These are phyloP conservation scores for Prolemur simus DNA, from an alignment of 2,113 vertebrate genomes.

Conservation along the genomic window DNA sequence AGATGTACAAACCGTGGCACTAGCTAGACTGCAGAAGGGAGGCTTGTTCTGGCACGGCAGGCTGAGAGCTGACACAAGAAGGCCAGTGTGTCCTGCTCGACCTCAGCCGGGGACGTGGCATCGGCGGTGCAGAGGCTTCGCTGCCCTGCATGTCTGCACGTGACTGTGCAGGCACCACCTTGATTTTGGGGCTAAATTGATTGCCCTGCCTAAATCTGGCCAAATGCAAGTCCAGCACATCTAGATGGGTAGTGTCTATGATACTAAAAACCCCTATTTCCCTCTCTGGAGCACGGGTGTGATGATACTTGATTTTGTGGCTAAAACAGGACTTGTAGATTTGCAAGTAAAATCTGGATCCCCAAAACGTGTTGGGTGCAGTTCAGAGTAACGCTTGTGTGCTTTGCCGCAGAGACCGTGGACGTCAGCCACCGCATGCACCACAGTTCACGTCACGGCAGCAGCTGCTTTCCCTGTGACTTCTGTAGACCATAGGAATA, in stretches of 20 bases:
- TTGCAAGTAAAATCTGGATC: neutral
- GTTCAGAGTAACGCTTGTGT: neutral
- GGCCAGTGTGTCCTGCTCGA: neutral
- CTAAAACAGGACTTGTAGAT: neutral
- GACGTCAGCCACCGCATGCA: neutral
- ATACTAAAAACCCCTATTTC: neutral
- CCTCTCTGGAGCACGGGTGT: neutral
- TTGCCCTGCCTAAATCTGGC: neutral
- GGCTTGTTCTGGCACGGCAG: neutral
- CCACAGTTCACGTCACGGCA: neutral
- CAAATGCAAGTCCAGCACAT: neutral
- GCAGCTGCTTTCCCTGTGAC: neutral
- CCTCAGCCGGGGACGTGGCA: neutral
- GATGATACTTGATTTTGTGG: neutral
- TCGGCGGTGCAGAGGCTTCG: neutral
- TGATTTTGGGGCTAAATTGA: neutral
- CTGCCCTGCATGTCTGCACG: neutral
- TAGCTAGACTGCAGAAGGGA: neutral
- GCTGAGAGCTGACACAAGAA: neutral
- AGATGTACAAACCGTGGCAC: neutral
- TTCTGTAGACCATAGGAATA: neutral
- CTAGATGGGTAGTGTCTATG: neutral
- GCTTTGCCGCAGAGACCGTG: neutral
- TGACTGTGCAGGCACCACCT: no score
- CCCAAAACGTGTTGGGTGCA: neutral